phyloP scores from a whole-genome alignment of 2,797 vertebrate genomes.

The Spondyliosoma cantharus region DNA sequence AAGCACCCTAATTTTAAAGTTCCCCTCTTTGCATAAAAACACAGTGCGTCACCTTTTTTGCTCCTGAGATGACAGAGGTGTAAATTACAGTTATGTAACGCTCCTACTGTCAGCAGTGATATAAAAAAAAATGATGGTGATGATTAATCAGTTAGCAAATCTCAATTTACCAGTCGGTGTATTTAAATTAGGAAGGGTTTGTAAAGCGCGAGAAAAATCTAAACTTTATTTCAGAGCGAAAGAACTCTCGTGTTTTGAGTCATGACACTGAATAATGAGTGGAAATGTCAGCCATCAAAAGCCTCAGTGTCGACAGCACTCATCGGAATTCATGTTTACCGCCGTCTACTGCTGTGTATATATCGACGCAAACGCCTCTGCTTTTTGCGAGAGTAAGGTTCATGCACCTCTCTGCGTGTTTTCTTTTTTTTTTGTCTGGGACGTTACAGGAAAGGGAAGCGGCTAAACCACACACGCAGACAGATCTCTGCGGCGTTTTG shows the following conservation, averaged over 20 bases:
- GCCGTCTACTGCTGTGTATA: not conserved
- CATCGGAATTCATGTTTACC: not conserved
- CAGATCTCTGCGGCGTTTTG: conserved; percentile 32
- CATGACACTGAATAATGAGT: not conserved
- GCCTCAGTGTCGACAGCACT: not conserved
- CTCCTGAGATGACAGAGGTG: conserved; percentile 8
- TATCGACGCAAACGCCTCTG: conserved; percentile 11
- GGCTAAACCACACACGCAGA: conserved; percentile 53
- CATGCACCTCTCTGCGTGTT: conserved; percentile 19
- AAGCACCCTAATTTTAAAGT: no score
- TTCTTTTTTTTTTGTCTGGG: conserved; percentile 24
- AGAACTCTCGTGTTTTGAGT: not conserved
- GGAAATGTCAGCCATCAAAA: conserved; percentile 9
- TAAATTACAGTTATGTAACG: conserved; percentile 2
- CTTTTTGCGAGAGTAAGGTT: conserved; percentile 9
- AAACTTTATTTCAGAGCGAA: not conserved
- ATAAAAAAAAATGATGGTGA: not conserved
- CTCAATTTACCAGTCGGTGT: not conserved
- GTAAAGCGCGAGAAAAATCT: not conserved
- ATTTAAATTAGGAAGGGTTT: not conserved
- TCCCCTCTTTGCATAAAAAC: not conserved
- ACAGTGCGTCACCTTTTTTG: not conserved
- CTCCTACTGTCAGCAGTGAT: conserved; percentile 7
- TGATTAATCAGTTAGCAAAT: conserved; percentile 23
- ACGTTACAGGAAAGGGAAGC: conserved; percentile 59